Conservation (phyloP, 2,113 vertebrate genomes). For the Lycocorax pyrrhopterus region DNA sequence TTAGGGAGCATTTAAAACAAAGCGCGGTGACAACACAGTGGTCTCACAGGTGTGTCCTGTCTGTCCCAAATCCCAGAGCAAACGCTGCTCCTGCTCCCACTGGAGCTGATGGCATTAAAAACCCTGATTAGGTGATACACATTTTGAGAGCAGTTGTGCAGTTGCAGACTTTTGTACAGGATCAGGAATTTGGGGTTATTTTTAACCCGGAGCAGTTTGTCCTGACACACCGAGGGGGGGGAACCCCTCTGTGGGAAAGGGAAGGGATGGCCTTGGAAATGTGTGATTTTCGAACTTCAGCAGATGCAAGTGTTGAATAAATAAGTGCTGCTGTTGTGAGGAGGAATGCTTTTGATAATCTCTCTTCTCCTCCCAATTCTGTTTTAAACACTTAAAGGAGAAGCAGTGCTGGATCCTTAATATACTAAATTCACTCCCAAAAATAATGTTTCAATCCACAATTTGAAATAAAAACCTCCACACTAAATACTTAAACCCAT, state of each 20-base stretch:
- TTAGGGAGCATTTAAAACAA: background rate
- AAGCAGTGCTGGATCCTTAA: background rate
- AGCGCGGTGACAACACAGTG: background rate
- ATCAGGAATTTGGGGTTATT: background rate
- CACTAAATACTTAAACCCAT: accelerated
- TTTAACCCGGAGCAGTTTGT: background rate
- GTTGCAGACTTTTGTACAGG: background rate
- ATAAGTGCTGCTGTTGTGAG: background rate
- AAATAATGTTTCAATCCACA: background rate
- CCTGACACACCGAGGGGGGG: background rate
- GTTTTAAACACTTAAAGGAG: background rate
- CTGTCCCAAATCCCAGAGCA: background rate
- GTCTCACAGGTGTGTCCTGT: background rate
- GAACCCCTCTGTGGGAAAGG: background rate
- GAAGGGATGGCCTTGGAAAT: background rate
- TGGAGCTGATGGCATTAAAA: background rate
- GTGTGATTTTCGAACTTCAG: background rate
- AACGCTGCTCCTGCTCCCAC: background rate
- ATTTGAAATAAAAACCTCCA: background rate
- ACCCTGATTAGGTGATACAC: accelerated
- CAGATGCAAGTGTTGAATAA: background rate
- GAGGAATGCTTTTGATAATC: background rate
- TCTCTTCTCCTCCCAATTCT: background rate
- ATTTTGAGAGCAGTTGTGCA: background rate
- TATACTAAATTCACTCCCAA: background rate